These are phyloP conservation scores for Agapostemon virescens DNA, from an alignment of 2,888 invertebrate species.

Conservation along the genomic window DNA sequence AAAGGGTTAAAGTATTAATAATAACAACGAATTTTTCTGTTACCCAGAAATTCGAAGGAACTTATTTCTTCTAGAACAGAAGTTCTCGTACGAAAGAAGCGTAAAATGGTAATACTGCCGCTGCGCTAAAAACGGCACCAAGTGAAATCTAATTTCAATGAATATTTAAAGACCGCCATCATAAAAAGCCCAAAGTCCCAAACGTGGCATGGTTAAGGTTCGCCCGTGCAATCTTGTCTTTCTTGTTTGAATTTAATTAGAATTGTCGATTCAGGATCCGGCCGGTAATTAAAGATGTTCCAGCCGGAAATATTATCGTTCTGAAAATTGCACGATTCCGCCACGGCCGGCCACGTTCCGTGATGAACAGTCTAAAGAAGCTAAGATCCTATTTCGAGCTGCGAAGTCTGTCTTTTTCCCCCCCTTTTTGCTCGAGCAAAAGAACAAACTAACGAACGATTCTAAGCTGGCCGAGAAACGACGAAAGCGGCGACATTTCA, in stretches of 20 bases:
- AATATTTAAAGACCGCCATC: neutral
- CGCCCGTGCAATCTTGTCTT: neutral
- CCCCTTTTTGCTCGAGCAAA: neutral
- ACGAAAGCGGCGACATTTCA: constrained; percentile 43
- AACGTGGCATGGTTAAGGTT: constrained; percentile 12
- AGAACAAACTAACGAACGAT: constrained; percentile 6
- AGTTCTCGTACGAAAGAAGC: too few relatives aligned
- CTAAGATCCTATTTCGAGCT: neutral
- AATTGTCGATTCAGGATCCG: constrained; percentile 12
- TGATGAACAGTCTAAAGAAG: neutral
- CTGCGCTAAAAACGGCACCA: neutral
- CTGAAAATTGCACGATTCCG: constrained; percentile 13
- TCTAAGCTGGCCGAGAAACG: constrained; percentile 7
- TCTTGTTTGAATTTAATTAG: constrained; percentile 37
- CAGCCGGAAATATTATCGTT: constrained; percentile 22
- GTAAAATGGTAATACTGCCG: neutral
- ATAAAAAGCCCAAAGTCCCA: neutral
- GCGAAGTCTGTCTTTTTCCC: constrained; percentile 31
- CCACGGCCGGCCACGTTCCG: neutral
- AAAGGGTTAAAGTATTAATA: too few relatives aligned
- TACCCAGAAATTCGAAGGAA: too few relatives aligned
- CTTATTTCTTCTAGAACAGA: too few relatives aligned
- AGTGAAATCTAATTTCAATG: neutral
- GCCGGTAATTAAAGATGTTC: constrained; percentile 22
- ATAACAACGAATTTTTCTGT: too few relatives aligned